Evolutionary conservation across 2,113 vertebrate species (phyloP).

Genomic region (Balaenoptera acutorostrata): DNA sequence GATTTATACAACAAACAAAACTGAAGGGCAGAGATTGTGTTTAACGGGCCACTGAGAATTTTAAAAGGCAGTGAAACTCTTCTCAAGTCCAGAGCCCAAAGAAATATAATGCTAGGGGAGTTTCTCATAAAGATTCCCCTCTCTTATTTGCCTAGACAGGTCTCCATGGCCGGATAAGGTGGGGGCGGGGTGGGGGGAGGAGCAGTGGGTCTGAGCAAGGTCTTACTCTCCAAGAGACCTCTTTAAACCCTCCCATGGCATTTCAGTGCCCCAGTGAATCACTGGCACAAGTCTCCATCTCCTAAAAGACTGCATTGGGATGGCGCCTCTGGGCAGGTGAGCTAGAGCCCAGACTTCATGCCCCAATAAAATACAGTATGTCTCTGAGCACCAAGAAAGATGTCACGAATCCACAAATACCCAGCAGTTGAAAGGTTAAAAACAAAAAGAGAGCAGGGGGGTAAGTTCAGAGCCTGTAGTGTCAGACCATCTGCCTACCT

Average conservation of each 20-base stretch:
- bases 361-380: neutral
- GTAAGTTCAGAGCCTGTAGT: neutral
- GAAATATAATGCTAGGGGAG: neutral
- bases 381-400: neutral
- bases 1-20: neutral
- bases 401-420: neutral
- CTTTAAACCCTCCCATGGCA: neutral
- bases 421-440: slow-evolving; percentile 38
- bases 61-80: slow-evolving; percentile 30
- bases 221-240: neutral
- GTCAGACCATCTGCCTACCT: slow-evolving; percentile 16
- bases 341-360: neutral
- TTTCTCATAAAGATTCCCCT: neutral
- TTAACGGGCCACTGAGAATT: slow-evolving; percentile 3
- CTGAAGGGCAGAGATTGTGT: neutral
- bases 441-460: neutral
- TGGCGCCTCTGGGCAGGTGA: neutral
- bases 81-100: neutral
- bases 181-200: neutral
- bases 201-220: neutral
- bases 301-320: neutral
- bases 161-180: too few relatives aligned
- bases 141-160: neutral
- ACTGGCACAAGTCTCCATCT: neutral
- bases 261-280: neutral